phyloP scores from a whole-genome alignment of 2,888 invertebrate genomes.

The Campoplex capitator region DNA sequence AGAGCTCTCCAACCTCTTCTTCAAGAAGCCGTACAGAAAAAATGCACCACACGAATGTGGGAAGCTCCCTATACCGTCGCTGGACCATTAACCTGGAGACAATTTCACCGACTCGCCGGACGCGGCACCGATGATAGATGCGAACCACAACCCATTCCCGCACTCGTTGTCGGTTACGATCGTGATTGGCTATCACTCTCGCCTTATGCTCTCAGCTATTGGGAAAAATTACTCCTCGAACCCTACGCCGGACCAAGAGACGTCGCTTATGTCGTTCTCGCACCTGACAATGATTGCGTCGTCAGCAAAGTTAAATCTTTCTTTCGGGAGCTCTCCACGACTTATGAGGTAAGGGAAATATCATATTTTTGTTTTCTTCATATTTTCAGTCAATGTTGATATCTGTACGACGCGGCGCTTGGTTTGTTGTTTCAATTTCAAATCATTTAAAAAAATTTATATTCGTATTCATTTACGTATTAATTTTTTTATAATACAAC shows the following conservation, averaged over 20 bases:
- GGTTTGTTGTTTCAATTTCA: neutral
- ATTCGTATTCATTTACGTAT: neutral
- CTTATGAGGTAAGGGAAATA: constrained; percentile 90
- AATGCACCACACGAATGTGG: constrained; percentile 95
- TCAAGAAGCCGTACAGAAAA: constrained; percentile 98
- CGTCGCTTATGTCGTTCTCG: constrained; percentile 96
- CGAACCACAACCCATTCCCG: constrained; percentile 98
- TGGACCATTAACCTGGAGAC: constrained; percentile 99
- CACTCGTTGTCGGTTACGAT: constrained; percentile 96
- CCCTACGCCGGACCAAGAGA: constrained; percentile 98
- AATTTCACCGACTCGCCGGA: constrained; percentile 98
- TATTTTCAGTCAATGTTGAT: neutral
- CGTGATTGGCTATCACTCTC: constrained; percentile 97
- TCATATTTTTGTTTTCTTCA: neutral
- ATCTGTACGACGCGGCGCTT: neutral
- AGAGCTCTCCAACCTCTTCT: constrained; percentile 95
- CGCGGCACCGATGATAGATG: constrained; percentile 97
- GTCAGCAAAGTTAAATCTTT: constrained; percentile 92
- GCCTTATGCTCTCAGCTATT: constrained; percentile 97
- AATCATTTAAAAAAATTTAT: neutral
- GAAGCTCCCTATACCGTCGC: constrained; percentile 96
- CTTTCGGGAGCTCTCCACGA: constrained; percentile 96
- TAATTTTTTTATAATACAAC: neutral
- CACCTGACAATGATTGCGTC: constrained; percentile 95
- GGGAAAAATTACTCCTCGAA: constrained; percentile 98